These are phyloP conservation scores for Arrhamphus sclerolepis DNA, from an alignment of 2,797 vertebrate species.

Conservation along the genomic window DNA sequence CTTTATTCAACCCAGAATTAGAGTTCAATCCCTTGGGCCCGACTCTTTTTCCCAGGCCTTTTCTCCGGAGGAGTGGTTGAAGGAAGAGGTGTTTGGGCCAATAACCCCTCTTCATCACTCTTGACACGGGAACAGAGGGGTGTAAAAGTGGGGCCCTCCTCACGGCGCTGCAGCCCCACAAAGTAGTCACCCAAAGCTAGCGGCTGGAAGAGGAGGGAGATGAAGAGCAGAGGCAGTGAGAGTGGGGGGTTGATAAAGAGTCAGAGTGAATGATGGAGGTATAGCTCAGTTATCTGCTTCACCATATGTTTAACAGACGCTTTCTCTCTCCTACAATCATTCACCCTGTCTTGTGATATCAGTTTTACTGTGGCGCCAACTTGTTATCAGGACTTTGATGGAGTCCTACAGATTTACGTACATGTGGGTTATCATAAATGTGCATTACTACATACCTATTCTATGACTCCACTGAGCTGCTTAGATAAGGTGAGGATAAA, in stretches of 20 bases:
- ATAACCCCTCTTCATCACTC: constrained; percentile 72
- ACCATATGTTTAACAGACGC: constrained; percentile 58
- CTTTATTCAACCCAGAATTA: constrained; percentile 44
- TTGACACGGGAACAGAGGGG: constrained; percentile 38
- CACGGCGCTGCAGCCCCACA: not conserved
- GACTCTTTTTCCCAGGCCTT: constrained; percentile 48
- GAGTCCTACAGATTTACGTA: constrained; percentile 48
- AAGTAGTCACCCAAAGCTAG: constrained; percentile 19
- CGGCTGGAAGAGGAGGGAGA: constrained; percentile 22
- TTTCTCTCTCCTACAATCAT: constrained; percentile 55
- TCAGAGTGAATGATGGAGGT: constrained; percentile 53
- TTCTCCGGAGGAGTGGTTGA: constrained; percentile 32
- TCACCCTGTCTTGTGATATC: constrained; percentile 54
- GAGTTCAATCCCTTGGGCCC: constrained; percentile 29
- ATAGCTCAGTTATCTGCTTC: constrained; percentile 49
- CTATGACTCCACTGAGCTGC: constrained; percentile 43
- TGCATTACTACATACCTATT: constrained; percentile 61
- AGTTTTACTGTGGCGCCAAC: constrained; percentile 49
- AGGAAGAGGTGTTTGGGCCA: constrained; percentile 54
- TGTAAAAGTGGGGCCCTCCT: not conserved
- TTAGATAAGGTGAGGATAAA: constrained; percentile 40
- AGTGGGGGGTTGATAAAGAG: constrained; percentile 38
- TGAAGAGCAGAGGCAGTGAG: constrained; percentile 17
- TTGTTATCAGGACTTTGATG: constrained; percentile 51
- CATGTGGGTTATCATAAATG: constrained; percentile 61